Evolutionary conservation across 2,113 vertebrate genomes (phyloP).

Genomic region (Hippocampus mohnikei): DNA sequence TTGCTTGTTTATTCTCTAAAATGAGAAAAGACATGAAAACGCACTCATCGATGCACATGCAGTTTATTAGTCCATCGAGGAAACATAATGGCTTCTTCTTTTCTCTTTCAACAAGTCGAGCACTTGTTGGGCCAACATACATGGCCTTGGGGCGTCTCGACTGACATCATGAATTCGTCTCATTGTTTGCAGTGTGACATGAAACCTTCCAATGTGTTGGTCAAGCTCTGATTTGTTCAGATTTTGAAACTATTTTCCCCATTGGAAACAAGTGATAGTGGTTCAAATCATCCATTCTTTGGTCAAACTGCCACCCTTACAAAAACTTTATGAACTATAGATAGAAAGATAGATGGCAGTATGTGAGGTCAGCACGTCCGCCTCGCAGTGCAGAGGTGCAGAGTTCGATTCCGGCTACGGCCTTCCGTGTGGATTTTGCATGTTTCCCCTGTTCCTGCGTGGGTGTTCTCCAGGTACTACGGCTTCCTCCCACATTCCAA

Average conservation of each 20-base stretch:
- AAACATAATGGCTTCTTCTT: not conserved
- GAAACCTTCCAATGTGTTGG: not conserved
- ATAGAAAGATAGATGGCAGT: no score
- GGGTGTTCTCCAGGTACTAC: no score
- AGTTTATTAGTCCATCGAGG: not conserved
- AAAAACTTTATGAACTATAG: not conserved
- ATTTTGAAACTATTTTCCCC: not conserved
- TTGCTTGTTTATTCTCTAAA: not conserved
- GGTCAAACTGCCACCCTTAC: not conserved
- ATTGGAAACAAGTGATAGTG: not conserved
- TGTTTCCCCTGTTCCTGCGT: no score
- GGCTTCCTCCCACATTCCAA: no score
- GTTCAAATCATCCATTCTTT: not conserved
- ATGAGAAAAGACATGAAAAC: not conserved
- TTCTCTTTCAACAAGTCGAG: not conserved
- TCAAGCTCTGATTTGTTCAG: not conserved
- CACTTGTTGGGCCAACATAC: not conserved
- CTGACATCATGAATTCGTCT: conserved; percentile 64
- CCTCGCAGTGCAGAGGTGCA: no score
- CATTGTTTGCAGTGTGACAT: conserved; percentile 63
- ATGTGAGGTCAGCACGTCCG: no score
- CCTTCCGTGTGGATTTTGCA: no score
- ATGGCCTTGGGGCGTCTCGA: conserved; percentile 57
- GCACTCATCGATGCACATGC: not conserved
- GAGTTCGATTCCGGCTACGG: no score